Evolutionary conservation across 2,888 invertebrate genomes (phyloP).

Genomic region (Cantharis rustica): DNA sequence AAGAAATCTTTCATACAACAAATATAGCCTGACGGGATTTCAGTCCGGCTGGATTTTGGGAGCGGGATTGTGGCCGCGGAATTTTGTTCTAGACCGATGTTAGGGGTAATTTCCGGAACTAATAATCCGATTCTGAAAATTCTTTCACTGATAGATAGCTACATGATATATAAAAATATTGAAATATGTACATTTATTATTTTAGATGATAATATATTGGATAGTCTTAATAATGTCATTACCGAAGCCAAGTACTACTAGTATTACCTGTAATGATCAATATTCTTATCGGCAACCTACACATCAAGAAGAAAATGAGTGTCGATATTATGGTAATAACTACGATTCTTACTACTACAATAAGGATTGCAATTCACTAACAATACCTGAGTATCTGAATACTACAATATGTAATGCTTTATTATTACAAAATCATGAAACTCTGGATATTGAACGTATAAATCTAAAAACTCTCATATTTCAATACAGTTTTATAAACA

Average conservation of each 20-base stretch:
- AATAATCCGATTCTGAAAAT: too few species aligned
- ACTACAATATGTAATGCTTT: background rate
- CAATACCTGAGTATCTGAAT: background rate
- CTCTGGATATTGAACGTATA: too few species aligned
- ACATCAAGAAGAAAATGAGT: background rate
- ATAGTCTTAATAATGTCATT: background rate
- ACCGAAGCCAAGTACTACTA: background rate
- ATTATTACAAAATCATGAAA: background rate
- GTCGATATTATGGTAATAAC: too few species aligned
- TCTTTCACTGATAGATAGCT: too few species aligned
- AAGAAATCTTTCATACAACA: too few species aligned
- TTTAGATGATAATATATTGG: background rate
- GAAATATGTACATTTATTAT: background rate
- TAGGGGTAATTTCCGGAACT: too few species aligned
- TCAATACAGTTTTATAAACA: background rate
- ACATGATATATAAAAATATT: too few species aligned
- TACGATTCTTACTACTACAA: too few species aligned
- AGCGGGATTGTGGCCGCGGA: too few species aligned
- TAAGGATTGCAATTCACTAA: background rate
- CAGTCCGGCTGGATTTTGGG: too few species aligned
- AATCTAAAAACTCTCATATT: background rate
- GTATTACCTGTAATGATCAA: background rate
- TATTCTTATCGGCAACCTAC: background rate
- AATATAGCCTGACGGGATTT: too few species aligned
- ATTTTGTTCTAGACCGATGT: too few species aligned